Evolutionary conservation across 2,113 vertebrate genomes (phyloP), one percentile per base, ranked within the genome.

Genomic region (Mobula hypostoma): DNA sequence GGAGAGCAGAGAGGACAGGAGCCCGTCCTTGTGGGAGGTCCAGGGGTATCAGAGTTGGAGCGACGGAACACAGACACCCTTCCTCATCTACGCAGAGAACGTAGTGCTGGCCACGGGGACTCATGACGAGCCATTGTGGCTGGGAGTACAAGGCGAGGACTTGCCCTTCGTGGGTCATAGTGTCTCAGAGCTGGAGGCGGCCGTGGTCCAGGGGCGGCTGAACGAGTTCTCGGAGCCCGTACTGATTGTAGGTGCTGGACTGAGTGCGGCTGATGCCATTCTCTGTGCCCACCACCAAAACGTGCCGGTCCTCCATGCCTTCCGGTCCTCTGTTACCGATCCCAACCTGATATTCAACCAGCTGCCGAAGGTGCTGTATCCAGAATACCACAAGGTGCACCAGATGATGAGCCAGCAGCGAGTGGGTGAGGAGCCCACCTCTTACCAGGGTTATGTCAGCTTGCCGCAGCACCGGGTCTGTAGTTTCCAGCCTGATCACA

Each of bases 351-450:
- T 97, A 95, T 97, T 97, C 95, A 97, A 97, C 96, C 97, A 97
- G 96, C 96, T 97, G 80, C 97, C 97, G 36, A 97, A 97, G 78
- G 94, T 97, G 82, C 97, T 97, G 1, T 97, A 97, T 95, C 97
- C 97, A 0, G 97, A 97, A 95, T 97, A 97, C 95, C 97, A 97
- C 96, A 97, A 97, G 96, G 97, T 97, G 93, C 97, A 97, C 94
- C 97, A 97, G 95, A 97, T 97, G 97, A 97, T 97, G 97, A 97
- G 97, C 95, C 97, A 97, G 95, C 94, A 96, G 94, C 94, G 83
- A n/a, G 2, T 72, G 0, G 40, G 15, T 5, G 80, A n/a, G 24
- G 90, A 12, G 21, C 48, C 9, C 92, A 95, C 95, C 48, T 96
- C 96, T 29, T 97, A 97, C 94, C 87, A 95, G 0, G 97, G 97